These are phyloP conservation scores for Drosophila trapezifrons DNA, from an alignment of 1,140 invertebrate species.

Conservation along the genomic window DNA sequence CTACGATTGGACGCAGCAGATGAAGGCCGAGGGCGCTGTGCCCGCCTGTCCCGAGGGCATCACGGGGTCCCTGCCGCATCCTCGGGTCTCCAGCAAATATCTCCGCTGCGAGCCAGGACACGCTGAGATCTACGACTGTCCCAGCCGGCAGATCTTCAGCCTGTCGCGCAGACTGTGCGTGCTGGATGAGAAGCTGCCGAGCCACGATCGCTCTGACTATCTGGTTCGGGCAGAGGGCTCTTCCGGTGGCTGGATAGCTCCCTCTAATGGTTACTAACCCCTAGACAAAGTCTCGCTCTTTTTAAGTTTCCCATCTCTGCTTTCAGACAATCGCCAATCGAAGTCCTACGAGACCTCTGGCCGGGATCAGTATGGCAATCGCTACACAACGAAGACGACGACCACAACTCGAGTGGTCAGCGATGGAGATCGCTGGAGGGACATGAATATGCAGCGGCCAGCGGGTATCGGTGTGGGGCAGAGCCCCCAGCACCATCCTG, in stretches of 20 bases:
- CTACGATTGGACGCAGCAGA: constrained; percentile 56
- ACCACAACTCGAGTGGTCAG: constrained; percentile 26
- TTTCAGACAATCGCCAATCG: constrained; percentile 60
- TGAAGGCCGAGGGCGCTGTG: constrained; percentile 2
- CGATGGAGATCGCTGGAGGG: constrained; percentile 66
- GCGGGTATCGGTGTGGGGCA: constrained; percentile 45
- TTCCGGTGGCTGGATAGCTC: constrained; percentile 40
- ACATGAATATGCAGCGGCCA: constrained; percentile 75
- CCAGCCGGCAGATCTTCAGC: constrained; percentile 58
- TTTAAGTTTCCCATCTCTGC: constrained; percentile 7
- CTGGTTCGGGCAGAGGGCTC: background rate
- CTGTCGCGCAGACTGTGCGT: constrained; percentile 58
- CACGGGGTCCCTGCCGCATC: constrained; percentile 86
- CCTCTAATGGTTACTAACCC: constrained; percentile 65
- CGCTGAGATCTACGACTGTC: constrained; percentile 45
- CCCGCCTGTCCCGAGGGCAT: constrained; percentile 85
- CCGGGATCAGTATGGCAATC: constrained; percentile 27
- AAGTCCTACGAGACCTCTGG: constrained; percentile 37
- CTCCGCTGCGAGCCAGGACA: constrained; percentile 85
- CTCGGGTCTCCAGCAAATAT: constrained; percentile 87
- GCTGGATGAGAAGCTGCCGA: constrained; percentile 30
- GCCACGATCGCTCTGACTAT: constrained; percentile 58
- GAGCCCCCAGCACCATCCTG: constrained; percentile 1
- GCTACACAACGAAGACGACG: constrained; percentile 33
- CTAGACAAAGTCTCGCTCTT: background rate